phyloP scores from a whole-genome alignment of 2,113 vertebrate species.

The Rhinoderma darwinii region DNA sequence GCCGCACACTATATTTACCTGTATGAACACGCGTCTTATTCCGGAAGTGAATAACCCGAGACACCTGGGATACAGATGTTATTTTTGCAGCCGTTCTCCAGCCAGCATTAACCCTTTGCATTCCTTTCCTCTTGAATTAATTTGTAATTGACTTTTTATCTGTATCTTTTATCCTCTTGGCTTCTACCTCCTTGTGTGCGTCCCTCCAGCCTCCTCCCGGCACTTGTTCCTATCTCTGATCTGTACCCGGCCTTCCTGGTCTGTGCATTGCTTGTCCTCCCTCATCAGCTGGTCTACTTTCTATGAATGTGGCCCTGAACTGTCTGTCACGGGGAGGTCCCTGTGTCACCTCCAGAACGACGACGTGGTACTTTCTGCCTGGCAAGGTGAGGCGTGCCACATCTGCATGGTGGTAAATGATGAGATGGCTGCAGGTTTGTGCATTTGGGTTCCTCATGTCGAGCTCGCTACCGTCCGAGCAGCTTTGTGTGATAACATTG shows the following conservation, averaged over 20 bases:
- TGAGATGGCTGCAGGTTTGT: slow-evolving; percentile 8
- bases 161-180: background rate
- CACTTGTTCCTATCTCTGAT: slow-evolving; percentile 4
- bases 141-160: background rate
- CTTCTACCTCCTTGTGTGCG: background rate
- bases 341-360: slow-evolving; percentile 63
- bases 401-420: background rate
- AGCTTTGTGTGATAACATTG: slow-evolving; percentile 14
- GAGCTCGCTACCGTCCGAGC: background rate
- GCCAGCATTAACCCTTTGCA: background rate
- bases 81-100: background rate
- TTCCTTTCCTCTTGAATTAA: background rate
- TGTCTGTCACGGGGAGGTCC: background rate
- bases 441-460: background rate
- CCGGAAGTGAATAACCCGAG: slow-evolving; percentile 42
- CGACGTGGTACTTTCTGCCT: slow-evolving; percentile 68
- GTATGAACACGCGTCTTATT: slow-evolving; percentile 5
- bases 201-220: background rate
- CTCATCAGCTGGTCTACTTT: background rate
- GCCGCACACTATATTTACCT: background rate
- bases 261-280: background rate
- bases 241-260: slow-evolving; percentile 52
- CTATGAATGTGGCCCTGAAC: slow-evolving; percentile 54
- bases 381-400: slow-evolving; percentile 60
- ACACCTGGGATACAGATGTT: background rate